A percentile compares a stretch with the other conserved stretches of the same genome.
phyloP scores from a whole-genome alignment of 2,113 vertebrate genomes.

The Etheostoma cragini region DNA sequence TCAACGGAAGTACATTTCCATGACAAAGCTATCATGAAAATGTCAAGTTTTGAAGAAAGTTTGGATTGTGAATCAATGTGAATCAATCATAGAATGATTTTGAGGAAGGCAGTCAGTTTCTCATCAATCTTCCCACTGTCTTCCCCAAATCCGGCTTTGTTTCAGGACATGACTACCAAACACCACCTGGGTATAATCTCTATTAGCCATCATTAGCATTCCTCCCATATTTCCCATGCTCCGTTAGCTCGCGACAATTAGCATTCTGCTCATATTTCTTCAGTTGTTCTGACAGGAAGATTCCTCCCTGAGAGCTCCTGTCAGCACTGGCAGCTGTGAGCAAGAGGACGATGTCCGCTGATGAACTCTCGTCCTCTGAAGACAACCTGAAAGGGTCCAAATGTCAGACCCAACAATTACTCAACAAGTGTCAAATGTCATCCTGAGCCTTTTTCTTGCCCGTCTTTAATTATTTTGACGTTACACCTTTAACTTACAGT shows the following conservation, averaged over 20 bases:
- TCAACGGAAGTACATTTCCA: no score
- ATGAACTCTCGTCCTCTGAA: neutral
- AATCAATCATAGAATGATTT: neutral
- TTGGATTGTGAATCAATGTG: no score
- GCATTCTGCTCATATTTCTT: slow-evolving; percentile 60
- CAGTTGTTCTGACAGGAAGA: slow-evolving; percentile 37
- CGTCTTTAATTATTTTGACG: no score
- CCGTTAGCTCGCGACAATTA: slow-evolving; percentile 51
- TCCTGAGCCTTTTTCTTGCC: neutral
- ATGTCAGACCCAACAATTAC: neutral
- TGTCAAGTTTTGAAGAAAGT: no score
- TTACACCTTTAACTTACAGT: no score
- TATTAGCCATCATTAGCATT: slow-evolving; percentile 70
- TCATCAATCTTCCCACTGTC: neutral
- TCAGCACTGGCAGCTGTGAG: slow-evolving; percentile 32
- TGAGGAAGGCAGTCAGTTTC: neutral
- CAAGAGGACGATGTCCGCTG: neutral
- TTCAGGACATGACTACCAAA: neutral
- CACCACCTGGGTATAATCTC: slow-evolving; percentile 58
- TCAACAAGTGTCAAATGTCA: no score
- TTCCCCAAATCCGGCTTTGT: neutral
- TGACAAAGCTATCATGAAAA: no score
- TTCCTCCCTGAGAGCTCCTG: slow-evolving; percentile 50
- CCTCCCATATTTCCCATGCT: slow-evolving; percentile 66
- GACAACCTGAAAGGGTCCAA: slow-evolving; percentile 6